Conservation (phyloP, 2,113 vertebrate species). For the Corvus hawaiiensis region DNA sequence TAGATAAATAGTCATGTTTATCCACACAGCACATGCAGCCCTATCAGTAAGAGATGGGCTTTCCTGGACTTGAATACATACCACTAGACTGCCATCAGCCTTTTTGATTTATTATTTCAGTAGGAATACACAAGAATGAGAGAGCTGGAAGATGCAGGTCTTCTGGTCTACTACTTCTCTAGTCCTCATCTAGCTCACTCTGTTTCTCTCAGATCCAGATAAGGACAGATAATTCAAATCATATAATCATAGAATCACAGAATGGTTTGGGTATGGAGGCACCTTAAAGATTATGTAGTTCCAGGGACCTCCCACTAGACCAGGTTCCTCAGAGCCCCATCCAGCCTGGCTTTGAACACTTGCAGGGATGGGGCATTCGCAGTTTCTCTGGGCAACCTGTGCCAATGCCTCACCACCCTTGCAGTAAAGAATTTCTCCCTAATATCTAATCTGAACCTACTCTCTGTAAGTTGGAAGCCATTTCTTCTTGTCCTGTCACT, state of each 20-base stretch:
- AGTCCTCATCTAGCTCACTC: background rate
- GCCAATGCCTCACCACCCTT: background rate
- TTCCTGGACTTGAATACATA: background rate
- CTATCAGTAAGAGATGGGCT: background rate
- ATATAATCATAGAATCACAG: background rate
- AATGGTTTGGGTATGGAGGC: background rate
- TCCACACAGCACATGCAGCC: background rate
- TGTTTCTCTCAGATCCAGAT: background rate
- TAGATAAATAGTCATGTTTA: background rate
- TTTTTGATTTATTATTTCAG: background rate
- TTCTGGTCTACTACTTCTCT: background rate
- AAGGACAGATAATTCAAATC: background rate
- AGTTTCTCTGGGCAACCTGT: background rate
- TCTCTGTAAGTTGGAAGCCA: background rate
- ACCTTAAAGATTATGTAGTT: background rate
- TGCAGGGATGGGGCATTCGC: background rate
- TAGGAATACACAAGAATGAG: background rate
- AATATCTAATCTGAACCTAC: background rate
- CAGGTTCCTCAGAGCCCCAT: background rate
- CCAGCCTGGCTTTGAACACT: background rate
- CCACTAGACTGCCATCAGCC: background rate
- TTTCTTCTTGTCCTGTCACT: background rate
- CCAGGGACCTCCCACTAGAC: too few species aligned
- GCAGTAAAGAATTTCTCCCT: background rate
- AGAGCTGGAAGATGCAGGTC: background rate